These are phyloP conservation scores for Artibeus jamaicensis DNA, from an alignment of 2,797 vertebrate species.

Conservation along the genomic window DNA sequence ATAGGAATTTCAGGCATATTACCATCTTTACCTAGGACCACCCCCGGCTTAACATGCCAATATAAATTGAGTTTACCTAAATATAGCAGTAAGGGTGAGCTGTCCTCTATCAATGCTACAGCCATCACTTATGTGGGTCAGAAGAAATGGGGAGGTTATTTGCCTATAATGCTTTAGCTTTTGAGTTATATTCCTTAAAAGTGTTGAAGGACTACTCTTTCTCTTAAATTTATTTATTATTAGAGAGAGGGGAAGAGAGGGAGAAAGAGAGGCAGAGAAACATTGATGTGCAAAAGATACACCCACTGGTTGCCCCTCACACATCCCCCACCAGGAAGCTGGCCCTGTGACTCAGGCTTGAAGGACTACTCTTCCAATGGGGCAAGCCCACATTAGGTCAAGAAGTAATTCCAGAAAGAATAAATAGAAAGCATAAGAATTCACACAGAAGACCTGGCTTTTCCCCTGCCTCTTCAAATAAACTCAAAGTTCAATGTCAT, in stretches of 20 bases:
- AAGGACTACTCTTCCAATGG: not conserved
- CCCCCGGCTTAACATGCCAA: not conserved
- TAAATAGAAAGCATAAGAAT: conserved; percentile 20
- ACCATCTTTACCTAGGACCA: not conserved
- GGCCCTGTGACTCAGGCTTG: no score
- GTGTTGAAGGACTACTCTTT: not conserved
- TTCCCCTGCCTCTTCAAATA: conserved; percentile 27
- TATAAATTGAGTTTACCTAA: not conserved
- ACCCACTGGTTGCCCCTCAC: not conserved
- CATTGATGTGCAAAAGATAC: not conserved
- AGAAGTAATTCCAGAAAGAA: conserved; percentile 48
- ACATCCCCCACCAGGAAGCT: not conserved
- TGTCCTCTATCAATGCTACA: not conserved
- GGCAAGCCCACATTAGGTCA: not conserved
- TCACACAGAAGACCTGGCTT: not conserved
- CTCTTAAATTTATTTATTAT: not conserved
- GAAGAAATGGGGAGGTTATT: not conserved
- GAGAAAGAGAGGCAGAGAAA: not conserved
- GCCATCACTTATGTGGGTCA: not conserved
- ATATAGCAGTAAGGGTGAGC: not conserved
- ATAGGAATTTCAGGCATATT: not conserved
- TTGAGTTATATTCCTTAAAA: not conserved
- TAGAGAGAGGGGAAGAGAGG: not conserved
- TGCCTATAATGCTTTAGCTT: not conserved
- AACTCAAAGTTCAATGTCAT: conserved; percentile 29